These are phyloP conservation scores for Pentamera pediparva DNA, from an alignment of 53 echinoderm and acorn worm genomes.

Conservation along the genomic window DNA sequence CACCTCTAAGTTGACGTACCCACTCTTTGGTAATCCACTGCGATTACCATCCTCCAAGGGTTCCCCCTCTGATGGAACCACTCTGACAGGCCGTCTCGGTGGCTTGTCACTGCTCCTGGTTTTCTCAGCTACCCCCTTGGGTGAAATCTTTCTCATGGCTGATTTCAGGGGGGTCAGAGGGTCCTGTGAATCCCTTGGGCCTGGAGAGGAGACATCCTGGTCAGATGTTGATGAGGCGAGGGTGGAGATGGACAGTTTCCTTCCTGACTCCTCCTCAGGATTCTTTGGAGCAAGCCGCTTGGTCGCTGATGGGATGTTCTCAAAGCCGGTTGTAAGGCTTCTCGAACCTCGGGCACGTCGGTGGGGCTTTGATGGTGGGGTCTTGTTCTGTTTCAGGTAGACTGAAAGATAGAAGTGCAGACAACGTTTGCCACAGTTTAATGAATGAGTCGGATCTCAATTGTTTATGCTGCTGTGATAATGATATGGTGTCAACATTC, in stretches of 20 bases:
- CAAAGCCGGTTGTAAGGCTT: slow-evolving; percentile 85
- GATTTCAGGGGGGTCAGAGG: slow-evolving; percentile 66
- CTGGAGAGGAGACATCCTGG: neutral
- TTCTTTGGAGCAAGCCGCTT: slow-evolving; percentile 65
- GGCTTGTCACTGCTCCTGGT: slow-evolving; percentile 27
- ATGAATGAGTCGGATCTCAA: too few relatives aligned
- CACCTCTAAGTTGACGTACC: slow-evolving; percentile 9
- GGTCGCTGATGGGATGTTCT: slow-evolving; percentile 68
- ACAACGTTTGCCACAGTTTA: too few relatives aligned
- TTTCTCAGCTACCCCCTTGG: slow-evolving; percentile 34
- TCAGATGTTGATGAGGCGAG: slow-evolving; percentile 3
- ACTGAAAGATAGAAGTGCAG: too few relatives aligned
- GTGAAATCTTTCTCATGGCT: slow-evolving; percentile 52
- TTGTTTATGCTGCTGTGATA: too few relatives aligned
- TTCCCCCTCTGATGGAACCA: slow-evolving; percentile 50
- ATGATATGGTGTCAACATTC: too few relatives aligned
- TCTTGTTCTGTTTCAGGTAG: slow-evolving; percentile 27
- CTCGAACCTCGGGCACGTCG: slow-evolving; percentile 23
- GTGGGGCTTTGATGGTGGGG: slow-evolving; percentile 55
- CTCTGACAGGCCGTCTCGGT: slow-evolving; percentile 84
- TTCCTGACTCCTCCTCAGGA: slow-evolving; percentile 14
- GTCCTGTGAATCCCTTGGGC: neutral
- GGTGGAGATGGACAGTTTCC: neutral
- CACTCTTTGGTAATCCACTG: slow-evolving; percentile 1
- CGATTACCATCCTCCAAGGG: neutral